Conservation (phyloP, 2,888 invertebrate genomes). For the Lasioglossum lativentre region DNA sequence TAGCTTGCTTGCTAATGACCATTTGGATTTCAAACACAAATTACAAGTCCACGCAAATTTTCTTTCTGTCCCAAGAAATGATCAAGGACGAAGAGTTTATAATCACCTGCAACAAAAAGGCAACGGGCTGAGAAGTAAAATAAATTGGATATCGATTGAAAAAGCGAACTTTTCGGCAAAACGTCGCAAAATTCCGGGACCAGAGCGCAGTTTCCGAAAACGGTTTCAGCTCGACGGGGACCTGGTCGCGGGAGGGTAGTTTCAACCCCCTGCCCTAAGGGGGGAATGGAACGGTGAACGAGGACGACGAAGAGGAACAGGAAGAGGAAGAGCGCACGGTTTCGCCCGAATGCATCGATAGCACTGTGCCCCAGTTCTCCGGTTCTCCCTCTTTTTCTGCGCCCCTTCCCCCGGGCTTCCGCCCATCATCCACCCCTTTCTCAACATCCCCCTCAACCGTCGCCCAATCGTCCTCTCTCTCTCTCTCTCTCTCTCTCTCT, state of each 20-base stretch:
- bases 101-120: background rate
- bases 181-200: background rate
- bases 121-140: background rate
- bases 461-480: background rate
- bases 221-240: slow-evolving; percentile 36
- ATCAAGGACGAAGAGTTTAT: too few relatives aligned
- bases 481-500: background rate
- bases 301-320: slow-evolving; percentile 53
- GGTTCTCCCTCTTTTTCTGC: slow-evolving; percentile 46
- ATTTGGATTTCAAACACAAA: too few relatives aligned
- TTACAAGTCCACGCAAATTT: too few relatives aligned
- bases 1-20: too few relatives aligned
- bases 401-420: slow-evolving; percentile 33
- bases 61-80: too few relatives aligned
- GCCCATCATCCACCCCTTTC: slow-evolving; percentile 27
- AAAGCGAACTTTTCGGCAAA: background rate
- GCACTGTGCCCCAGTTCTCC: slow-evolving; percentile 75
- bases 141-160: slow-evolving; percentile 6
- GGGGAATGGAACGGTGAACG: slow-evolving; percentile 56
- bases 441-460: slow-evolving; percentile 47
- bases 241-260: slow-evolving; percentile 41
- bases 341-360: slow-evolving; percentile 78
- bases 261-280: slow-evolving; percentile 24
- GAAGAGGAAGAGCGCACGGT: slow-evolving; percentile 65
- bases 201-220: slow-evolving; percentile 62